phyloP scores from a whole-genome alignment of 2,113 vertebrate species.

The Erinaceus europaeus region DNA sequence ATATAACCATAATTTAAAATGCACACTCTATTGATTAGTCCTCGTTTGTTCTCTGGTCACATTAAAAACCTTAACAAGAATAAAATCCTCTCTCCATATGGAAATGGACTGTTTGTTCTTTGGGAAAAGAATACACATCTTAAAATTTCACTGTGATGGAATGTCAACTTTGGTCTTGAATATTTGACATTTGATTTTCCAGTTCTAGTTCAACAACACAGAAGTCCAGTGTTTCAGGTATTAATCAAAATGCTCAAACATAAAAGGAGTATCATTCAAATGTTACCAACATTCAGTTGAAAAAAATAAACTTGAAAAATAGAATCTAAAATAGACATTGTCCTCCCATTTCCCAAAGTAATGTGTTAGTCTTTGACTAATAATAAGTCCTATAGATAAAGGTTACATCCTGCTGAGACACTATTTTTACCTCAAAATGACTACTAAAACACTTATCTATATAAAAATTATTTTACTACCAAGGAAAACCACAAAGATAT shows the following conservation, averaged over 20 bases:
- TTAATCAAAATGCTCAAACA: not conserved
- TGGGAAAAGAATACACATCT: not conserved
- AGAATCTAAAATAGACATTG: not conserved
- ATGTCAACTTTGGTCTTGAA: not conserved
- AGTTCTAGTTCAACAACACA: not conserved
- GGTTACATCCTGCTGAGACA: too few relatives aligned
- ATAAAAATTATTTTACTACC: too few relatives aligned
- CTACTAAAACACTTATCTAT: too few relatives aligned
- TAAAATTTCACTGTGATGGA: not conserved
- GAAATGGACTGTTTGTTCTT: not conserved
- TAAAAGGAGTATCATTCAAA: not conserved
- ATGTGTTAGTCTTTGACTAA: too few relatives aligned
- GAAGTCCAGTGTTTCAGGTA: not conserved
- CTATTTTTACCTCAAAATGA: too few relatives aligned
- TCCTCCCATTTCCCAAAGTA: too few relatives aligned
- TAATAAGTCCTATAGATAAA: too few relatives aligned
- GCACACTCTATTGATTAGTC: not conserved
- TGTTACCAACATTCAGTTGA: not conserved
- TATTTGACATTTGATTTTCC: not conserved
- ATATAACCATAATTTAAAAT: not conserved
- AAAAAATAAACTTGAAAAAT: not conserved
- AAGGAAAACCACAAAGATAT: too few relatives aligned
- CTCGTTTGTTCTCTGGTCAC: not conserved
- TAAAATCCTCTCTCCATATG: not conserved
- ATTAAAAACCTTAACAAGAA: not conserved